Evolutionary conservation across 2,888 invertebrate genomes (phyloP), one percentile per base, ranked within the genome.

Genomic region (Schizaphis graminum): DNA sequence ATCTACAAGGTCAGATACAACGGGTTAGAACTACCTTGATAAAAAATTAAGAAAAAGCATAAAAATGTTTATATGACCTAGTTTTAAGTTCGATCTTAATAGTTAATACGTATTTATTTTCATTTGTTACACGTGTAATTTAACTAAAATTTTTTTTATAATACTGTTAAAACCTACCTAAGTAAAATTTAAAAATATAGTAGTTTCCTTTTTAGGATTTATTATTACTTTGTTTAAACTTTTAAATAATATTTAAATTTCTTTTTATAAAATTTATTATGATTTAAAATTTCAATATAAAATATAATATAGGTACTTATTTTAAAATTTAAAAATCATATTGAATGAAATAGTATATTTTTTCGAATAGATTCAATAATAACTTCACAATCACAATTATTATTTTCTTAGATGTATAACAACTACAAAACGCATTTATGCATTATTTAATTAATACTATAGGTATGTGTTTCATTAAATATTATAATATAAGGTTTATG

Each of bases 21-120:
- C 77, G 8, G 77, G 35, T 77, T 56, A 89, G n/a, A 41, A 53
- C 88, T 41, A 56, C 89, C 56, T 89, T 89, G 89, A 89, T 89
- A 77, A 89, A 88, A 89, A 89, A 89, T 89, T 41, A 89, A 89
- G 53, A 89, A 49, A 88, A 89, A 56, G 21, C 56, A 89, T 89
- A 41, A 56, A 88, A 89, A 41, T 89, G 26, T 56, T 26, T 89
- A 41, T 89, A 41, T 89, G 89, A 89, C 89, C 89, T 89, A 89
- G 41, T 89, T 89, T 89, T 77, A 21, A 35, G 35, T 8, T 35
- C 35, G 21, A 77, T 77, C 77, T 77, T 21, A 35, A 57, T 57
- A 21, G 53, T 53, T 53, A 57, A 41, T 77, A 35, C 77, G 8
- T 77, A 77, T 77, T 77, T 35, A 77, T 77, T 77, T 77, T 77